A percentile compares a stretch with the other conserved stretches of the same genome.
phyloP scores from a whole-genome alignment of 2,113 vertebrate species.

The Scopus umbretta region DNA sequence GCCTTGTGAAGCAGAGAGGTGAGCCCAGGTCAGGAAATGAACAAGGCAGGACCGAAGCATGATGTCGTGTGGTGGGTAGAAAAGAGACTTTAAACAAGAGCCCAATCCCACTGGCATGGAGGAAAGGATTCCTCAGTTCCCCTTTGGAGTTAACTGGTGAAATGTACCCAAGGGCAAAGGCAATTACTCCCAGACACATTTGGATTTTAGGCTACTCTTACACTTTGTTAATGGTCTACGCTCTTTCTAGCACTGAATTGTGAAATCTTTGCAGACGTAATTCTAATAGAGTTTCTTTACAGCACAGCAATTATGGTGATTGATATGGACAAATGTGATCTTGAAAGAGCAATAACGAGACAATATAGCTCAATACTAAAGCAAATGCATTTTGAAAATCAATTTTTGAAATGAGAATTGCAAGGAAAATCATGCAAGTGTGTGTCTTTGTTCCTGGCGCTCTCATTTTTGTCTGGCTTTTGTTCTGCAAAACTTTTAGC shows the following conservation, averaged over 20 bases:
- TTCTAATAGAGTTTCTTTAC: not conserved
- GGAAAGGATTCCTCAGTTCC: not conserved
- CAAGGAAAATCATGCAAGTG: not conserved
- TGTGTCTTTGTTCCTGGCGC: not conserved
- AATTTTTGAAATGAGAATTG: not conserved
- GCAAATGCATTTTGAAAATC: not conserved
- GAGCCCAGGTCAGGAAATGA: not conserved
- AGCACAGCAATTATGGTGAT: not conserved
- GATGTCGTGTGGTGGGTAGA: not conserved
- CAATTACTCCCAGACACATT: not conserved
- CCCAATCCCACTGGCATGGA: fast-evolving
- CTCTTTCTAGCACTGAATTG: not conserved
- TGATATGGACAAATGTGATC: constrained; percentile 5
- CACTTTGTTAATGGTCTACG: not conserved
- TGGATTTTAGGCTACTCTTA: not conserved
- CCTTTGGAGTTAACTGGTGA: not conserved
- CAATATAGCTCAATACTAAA: not conserved
- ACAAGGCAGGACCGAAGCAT: not conserved
- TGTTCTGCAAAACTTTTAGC: constrained; percentile 2
- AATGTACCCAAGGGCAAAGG: not conserved
- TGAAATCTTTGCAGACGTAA: not conserved
- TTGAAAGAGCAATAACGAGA: constrained; percentile 5
- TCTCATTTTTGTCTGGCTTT: not conserved
- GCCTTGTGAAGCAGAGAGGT: not conserved
- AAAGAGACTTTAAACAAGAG: not conserved